phyloP scores from a whole-genome alignment of 35 echinoderm and acorn worm genomes.

The Apostichopus californicus region DNA sequence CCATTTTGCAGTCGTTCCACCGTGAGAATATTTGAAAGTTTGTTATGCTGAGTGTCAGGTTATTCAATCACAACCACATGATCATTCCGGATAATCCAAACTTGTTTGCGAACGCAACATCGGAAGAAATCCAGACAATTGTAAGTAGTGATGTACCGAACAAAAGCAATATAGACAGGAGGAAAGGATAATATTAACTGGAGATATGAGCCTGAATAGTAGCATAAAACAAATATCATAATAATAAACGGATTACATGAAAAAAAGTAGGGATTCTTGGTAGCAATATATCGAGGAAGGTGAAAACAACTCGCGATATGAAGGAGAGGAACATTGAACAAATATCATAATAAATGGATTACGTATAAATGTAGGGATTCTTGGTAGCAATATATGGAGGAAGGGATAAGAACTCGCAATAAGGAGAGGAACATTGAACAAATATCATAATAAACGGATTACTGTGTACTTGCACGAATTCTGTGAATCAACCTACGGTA shows the following conservation, averaged over 20 bases:
- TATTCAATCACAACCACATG: constrained; percentile 10
- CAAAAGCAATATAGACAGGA: neutral
- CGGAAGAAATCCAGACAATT: constrained; percentile 12
- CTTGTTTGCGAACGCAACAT: neutral
- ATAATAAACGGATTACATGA: neutral
- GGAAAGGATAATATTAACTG: neutral
- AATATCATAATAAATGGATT: too few species aligned
- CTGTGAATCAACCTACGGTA: too few species aligned
- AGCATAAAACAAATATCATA: neutral
- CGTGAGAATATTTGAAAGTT: neutral
- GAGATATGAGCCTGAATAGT: neutral
- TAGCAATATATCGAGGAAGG: too few species aligned
- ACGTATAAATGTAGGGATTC: too few species aligned
- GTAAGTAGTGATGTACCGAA: neutral
- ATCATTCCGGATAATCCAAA: constrained; percentile 13
- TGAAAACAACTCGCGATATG: too few species aligned
- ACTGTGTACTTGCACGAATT: too few species aligned
- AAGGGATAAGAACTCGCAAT: too few species aligned
- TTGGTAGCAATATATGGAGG: too few species aligned
- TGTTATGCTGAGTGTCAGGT: neutral
- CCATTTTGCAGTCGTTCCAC: neutral
- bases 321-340: too few species aligned
- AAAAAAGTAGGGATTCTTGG: neutral
- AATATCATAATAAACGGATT: too few species aligned
- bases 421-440: too few species aligned